A percentile compares a stretch with the other conserved stretches of the same genome.
Conservation (phyloP, 2,888 invertebrate species). For the Phrixothrix hirtus region DNA sequence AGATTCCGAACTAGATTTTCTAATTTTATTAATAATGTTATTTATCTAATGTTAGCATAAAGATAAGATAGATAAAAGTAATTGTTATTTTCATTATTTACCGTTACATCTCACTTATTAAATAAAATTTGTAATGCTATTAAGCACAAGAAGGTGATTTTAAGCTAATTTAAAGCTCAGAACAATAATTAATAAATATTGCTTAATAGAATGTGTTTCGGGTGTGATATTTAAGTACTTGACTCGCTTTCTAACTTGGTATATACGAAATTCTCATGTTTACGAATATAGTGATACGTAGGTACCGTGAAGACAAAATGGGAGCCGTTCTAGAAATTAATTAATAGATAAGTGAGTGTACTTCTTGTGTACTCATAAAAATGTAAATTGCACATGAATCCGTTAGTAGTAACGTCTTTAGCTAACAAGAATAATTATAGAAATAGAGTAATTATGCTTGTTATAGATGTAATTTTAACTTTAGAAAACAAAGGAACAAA, state of each 20-base stretch:
- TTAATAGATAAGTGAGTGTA: slow-evolving; percentile 27
- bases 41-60: too few species aligned
- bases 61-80: too few species aligned
- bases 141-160: too few species aligned
- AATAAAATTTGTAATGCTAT: too few species aligned
- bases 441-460: too few species aligned
- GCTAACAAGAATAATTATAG: slow-evolving; percentile 2
- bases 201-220: slow-evolving; percentile 4
- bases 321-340: slow-evolving; percentile 20
- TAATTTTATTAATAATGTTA: too few species aligned
- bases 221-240: slow-evolving; percentile 8
- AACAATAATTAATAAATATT: slow-evolving; percentile 1
- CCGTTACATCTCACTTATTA: too few species aligned
- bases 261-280: slow-evolving; percentile 15
- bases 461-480: too few species aligned
- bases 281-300: slow-evolving; percentile 15
- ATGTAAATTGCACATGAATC: slow-evolving; percentile 21
- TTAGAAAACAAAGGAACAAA: too few species aligned
- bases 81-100: too few species aligned
- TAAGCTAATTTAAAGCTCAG: too few species aligned
- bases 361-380: slow-evolving; percentile 19
- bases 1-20: too few species aligned
- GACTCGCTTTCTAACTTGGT: slow-evolving; percentile 19
- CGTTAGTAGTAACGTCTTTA: slow-evolving; percentile 7
- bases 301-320: slow-evolving; percentile 16